A percentile compares a stretch with the other conserved stretches of the same genome.
phyloP scores from a whole-genome alignment of 2,888 invertebrate species.

The Zeuzera pyrina region DNA sequence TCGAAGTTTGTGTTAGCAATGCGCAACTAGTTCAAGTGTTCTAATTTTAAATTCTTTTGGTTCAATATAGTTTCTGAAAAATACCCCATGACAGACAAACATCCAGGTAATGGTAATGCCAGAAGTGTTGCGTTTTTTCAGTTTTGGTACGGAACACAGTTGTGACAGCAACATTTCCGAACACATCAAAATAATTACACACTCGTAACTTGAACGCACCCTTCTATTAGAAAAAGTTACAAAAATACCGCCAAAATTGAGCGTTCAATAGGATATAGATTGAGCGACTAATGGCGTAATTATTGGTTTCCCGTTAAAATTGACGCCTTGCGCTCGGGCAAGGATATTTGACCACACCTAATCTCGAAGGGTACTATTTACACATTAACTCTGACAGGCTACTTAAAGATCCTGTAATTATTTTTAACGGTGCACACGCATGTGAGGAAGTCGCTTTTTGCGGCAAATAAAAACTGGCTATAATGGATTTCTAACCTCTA shows the following conservation, averaged over 20 bases:
- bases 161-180: slow-evolving; percentile 47
- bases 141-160: no score
- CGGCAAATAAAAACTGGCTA: slow-evolving; percentile 31
- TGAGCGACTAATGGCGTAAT: slow-evolving; percentile 65
- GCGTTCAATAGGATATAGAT: slow-evolving; percentile 64
- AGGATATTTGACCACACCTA: slow-evolving; percentile 39
- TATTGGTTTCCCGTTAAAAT: slow-evolving; percentile 56
- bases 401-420: slow-evolving; percentile 64
- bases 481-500: slow-evolving; percentile 55
- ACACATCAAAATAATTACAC: slow-evolving; percentile 50
- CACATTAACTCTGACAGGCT: slow-evolving; percentile 68
- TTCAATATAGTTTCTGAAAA: no score
- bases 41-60: no score
- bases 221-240: slow-evolving; percentile 28
- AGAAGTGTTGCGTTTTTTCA: no score
- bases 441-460: slow-evolving; percentile 38
- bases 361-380: slow-evolving; percentile 59
- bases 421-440: slow-evolving; percentile 48
- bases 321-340: slow-evolving; percentile 54
- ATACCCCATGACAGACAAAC: no score
- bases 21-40: no score
- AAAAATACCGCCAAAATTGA: slow-evolving; percentile 35
- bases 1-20: no score
- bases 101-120: no score
- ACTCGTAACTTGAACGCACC: slow-evolving; percentile 24